These are phyloP conservation scores for Eupithecia tripunctaria DNA, from an alignment of 2,888 invertebrate genomes.

Conservation along the genomic window DNA sequence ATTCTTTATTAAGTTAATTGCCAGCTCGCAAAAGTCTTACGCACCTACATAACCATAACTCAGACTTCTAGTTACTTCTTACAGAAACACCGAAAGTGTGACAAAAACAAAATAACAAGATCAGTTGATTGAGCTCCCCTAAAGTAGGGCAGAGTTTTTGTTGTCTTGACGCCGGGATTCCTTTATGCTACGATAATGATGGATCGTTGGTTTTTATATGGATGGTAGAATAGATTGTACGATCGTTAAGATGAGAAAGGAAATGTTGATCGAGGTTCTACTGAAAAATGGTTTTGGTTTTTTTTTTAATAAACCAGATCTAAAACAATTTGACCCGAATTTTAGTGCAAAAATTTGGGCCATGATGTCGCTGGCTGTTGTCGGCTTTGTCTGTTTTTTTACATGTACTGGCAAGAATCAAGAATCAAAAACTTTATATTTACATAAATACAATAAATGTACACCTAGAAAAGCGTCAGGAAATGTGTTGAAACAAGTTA, in stretches of 20 bases:
- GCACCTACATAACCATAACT: slow-evolving; percentile 5
- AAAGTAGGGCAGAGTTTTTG: slow-evolving; percentile 30
- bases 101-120: slow-evolving; percentile 28
- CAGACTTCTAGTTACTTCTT: neutral
- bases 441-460: too few species aligned
- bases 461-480: too few species aligned
- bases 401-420: neutral
- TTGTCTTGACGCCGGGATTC: slow-evolving; percentile 16
- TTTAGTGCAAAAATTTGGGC: neutral
- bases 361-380: neutral
- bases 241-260: neutral
- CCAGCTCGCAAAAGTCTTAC: slow-evolving; percentile 5
- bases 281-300: neutral
- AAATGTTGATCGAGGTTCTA: neutral
- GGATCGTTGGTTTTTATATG: slow-evolving; percentile 15
- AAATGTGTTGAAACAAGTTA: neutral
- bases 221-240: neutral
- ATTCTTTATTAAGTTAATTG: neutral
- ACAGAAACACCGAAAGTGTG: neutral
- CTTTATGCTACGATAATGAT: slow-evolving; percentile 27
- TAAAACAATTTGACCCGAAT: neutral
- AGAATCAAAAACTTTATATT: too few species aligned
- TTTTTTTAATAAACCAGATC: neutral
- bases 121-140: slow-evolving; percentile 29
- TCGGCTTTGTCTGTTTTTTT: neutral